Base-by-base conservation (phyloP, 2,113 vertebrate genomes). In the Malaclemys terrapin region DNA sequence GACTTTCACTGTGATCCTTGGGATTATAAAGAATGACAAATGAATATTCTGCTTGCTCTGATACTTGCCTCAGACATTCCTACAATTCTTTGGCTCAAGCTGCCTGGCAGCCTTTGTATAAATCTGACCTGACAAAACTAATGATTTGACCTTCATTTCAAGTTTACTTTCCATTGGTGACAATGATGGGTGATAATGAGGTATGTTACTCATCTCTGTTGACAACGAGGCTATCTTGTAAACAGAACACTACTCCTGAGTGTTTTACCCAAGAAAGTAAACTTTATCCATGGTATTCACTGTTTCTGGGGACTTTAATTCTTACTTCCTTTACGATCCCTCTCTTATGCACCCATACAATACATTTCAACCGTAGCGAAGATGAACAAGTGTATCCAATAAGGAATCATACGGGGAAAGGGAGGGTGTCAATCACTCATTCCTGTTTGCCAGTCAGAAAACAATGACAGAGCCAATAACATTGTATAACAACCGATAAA, bases 91-190 rank as follows among this genome's bases (percentile, higher is more conserved):
- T 95, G 56, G 59, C 85, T 94, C 90, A n/a, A 94, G 76, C n/a
- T 57, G 42, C 65, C 89, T 91, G 96, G 72, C 88, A 93, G 83
- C 80, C 24, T 0, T 79, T 82, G 69, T 62, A 80, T 57, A 79
- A 89, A 94, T 96, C 91, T 97, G 54, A 92, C 81, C 89, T 96
- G 80, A 72, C 83, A 85, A 89, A 52, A 69, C n/a, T 82, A 92
- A 87, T 84, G 85, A 92, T 82, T 91, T 91, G 90, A 97, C 91
- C 91, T 96, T 97, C 93, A 85, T 90, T 95, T 88, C 69, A 93
- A 94, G 35, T 92, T 96, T 94, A 85, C 87, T 95, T 88, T 92
- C 50, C 85, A 45, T 38, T 94, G 0, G 0, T 38, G 79, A 87
- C 80, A 96, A 52, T 83, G 79, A 42, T 86, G 57, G 59, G 54